Conservation (phyloP, 2,113 vertebrate species). For the Tragelaphus imberbis region DNA sequence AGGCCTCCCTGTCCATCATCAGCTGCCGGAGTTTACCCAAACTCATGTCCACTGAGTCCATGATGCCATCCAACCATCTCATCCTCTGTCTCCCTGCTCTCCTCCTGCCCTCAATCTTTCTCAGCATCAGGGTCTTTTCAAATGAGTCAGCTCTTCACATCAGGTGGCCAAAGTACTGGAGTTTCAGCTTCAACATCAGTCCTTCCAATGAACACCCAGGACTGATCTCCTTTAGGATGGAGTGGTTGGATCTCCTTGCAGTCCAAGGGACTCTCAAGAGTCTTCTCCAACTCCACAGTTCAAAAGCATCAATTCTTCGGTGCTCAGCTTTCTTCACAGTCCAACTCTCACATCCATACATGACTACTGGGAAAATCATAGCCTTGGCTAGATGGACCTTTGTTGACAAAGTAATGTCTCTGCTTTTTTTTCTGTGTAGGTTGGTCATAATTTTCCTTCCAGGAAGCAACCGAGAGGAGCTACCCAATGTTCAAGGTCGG, state of each 20-base stretch:
- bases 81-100: background rate
- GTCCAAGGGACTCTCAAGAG: background rate
- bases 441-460: background rate
- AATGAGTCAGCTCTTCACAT: background rate
- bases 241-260: background rate
- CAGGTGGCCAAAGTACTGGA: background rate
- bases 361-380: background rate
- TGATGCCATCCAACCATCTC: background rate
- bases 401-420: background rate
- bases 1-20: background rate
- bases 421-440: background rate
- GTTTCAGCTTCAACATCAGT: background rate
- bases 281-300: background rate
- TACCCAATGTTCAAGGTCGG: too few relatives aligned
- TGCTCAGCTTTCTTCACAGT: accelerated
- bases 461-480: accelerated
- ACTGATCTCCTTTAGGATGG: too few relatives aligned
- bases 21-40: background rate
- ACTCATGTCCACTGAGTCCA: accelerated
- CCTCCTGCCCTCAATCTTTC: background rate
- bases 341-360: background rate
- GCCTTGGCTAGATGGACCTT: background rate
- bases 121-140: background rate
- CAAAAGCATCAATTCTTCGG: background rate
- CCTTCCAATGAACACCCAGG: background rate